A percentile compares a stretch with the other conserved stretches of the same genome.
Evolutionary conservation across 2,797 vertebrate species (phyloP).

Genomic region (Neopelma chrysocephalum): DNA sequence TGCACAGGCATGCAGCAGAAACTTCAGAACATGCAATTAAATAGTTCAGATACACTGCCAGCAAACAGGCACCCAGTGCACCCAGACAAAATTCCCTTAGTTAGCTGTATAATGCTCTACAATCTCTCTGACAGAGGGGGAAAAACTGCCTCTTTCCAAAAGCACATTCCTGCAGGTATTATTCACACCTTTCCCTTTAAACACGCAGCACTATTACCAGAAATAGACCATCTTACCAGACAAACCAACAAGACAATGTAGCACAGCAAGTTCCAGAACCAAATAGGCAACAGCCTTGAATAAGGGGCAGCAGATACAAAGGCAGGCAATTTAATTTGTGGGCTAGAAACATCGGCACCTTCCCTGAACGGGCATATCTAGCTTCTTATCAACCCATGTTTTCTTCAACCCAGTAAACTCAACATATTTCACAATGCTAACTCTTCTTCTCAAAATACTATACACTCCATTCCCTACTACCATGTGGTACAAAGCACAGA

Average conservation of each 20-base stretch:
- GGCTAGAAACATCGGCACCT: not conserved
- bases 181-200: not conserved
- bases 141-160: not conserved
- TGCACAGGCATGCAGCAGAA: not conserved
- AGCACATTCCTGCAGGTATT: not conserved
- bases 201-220: not conserved
- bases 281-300: not conserved
- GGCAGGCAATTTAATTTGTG: not conserved
- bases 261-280: not conserved
- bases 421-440: not conserved
- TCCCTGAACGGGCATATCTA: not conserved
- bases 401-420: not conserved
- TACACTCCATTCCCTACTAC: not conserved
- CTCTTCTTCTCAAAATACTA: not conserved
- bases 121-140: not conserved
- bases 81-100: not conserved
- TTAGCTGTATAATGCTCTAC: not conserved
- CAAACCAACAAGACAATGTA: not conserved
- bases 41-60: not conserved
- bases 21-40: not conserved
- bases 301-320: accelerated
- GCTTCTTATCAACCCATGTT: not conserved
- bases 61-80: not conserved
- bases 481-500: not conserved
- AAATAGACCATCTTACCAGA: not conserved